Conservation (phyloP, 2,888 invertebrate species). For the Drosophila atripex region DNA sequence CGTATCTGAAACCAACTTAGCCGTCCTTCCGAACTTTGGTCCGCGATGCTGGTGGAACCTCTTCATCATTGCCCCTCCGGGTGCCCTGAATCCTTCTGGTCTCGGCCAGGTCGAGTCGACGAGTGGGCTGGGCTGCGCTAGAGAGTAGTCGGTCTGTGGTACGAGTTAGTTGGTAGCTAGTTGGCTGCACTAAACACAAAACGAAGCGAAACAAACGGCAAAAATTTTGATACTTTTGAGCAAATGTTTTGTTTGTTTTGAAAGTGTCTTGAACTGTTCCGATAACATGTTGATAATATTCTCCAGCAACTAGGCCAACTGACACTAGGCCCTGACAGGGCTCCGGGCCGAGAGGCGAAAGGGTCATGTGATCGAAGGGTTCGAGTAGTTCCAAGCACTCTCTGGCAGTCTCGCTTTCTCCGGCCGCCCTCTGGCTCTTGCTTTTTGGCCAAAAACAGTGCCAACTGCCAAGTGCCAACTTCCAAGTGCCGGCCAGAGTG, state of each 20-base stretch:
- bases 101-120: too few species aligned
- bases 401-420: not conserved
- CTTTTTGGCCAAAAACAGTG: slow-evolving; percentile 18
- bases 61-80: not conserved
- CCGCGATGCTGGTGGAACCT: slow-evolving; percentile 11
- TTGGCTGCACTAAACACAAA: slow-evolving; percentile 2
- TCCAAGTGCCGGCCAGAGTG: too few species aligned
- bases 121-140: too few species aligned
- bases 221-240: slow-evolving; percentile 38
- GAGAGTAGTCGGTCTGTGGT: too few species aligned
- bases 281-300: slow-evolving; percentile 38
- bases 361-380: slow-evolving; percentile 26
- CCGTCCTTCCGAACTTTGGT: slow-evolving; percentile 12
- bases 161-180: not conserved
- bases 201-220: slow-evolving; percentile 28
- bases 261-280: slow-evolving; percentile 30
- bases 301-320: slow-evolving; percentile 17
- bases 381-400: too few species aligned
- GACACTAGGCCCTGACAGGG: not conserved
- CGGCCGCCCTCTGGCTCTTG: too few species aligned
- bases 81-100: too few species aligned
- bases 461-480: too few species aligned
- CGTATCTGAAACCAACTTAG: slow-evolving; percentile 4
- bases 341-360: not conserved
- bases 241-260: slow-evolving; percentile 38